Evolutionary conservation across 2,113 vertebrate species (phyloP).

Genomic region (Xenus cinereus): DNA sequence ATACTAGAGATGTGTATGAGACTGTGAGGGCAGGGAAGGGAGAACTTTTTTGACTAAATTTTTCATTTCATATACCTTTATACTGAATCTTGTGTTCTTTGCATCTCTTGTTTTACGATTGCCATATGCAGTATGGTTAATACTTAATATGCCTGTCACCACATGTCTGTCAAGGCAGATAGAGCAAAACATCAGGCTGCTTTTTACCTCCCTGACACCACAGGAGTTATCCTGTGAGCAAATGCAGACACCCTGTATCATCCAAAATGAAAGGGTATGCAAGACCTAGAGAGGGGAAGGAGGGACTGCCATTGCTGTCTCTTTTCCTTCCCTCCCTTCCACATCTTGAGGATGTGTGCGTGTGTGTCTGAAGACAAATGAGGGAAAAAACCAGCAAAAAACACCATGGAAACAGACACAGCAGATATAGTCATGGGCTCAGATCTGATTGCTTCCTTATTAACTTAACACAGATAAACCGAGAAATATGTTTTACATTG

Average conservation of each 20-base stretch:
- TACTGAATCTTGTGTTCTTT: neutral
- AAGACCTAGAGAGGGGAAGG: neutral
- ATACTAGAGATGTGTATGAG: fast-evolving
- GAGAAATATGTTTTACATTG: neutral
- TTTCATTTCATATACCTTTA: neutral
- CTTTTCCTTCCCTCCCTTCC: neutral
- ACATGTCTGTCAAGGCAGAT: neutral
- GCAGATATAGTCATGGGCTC: neutral
- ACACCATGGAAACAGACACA: neutral
- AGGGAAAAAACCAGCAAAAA: neutral
- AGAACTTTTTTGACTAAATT: neutral
- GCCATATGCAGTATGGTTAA: neutral
- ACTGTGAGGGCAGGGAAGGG: fast-evolving
- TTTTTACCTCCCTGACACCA: neutral
- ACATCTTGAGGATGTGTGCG: fast-evolving
- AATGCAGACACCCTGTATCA: neutral
- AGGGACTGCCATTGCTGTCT: neutral
- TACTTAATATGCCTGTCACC: neutral
- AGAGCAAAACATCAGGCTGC: neutral
- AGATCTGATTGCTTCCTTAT: neutral
- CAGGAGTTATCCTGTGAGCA: neutral
- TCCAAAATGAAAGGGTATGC: neutral
- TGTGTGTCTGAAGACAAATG: neutral
- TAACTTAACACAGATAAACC: neutral
- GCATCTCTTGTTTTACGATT: neutral